These are phyloP conservation scores for Endotricha flammealis DNA, from an alignment of 2,888 invertebrate species.

Conservation along the genomic window DNA sequence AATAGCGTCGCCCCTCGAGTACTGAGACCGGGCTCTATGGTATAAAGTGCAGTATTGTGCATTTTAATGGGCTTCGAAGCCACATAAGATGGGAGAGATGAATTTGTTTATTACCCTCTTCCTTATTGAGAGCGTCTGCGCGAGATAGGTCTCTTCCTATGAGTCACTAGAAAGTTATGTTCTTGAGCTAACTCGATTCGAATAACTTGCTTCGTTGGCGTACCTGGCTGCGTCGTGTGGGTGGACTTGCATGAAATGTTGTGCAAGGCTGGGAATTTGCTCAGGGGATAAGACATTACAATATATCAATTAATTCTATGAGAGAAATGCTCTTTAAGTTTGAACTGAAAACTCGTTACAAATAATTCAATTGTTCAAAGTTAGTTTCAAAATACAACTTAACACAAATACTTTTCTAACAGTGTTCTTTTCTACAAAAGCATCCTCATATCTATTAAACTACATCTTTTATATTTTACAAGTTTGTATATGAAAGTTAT, in stretches of 20 bases:
- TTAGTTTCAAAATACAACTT: too few species aligned
- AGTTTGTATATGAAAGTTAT: slow-evolving; percentile 1
- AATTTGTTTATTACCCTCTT: slow-evolving; percentile 78
- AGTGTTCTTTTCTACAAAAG: slow-evolving; percentile 5
- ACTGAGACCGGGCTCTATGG: slow-evolving; percentile 48
- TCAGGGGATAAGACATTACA: too few species aligned
- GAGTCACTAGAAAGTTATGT: slow-evolving; percentile 77
- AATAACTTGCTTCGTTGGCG: slow-evolving; percentile 47
- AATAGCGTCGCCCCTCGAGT: slow-evolving; percentile 63
- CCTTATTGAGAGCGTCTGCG: slow-evolving; percentile 77
- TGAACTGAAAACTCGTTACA: too few species aligned
- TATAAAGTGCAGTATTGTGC: slow-evolving; percentile 76
- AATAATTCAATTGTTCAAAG: too few species aligned
- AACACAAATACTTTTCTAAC: too few species aligned
- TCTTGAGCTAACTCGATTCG: slow-evolving; percentile 65
- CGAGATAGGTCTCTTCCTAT: slow-evolving; percentile 77
- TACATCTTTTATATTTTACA: slow-evolving; percentile 5
- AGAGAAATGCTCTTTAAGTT: too few species aligned
- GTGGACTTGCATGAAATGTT: slow-evolving; percentile 34
- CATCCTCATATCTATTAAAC: slow-evolving; percentile 3
- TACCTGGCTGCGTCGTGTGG: slow-evolving; percentile 45
- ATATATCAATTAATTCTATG: too few species aligned
- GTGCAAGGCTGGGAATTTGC: slow-evolving; percentile 9
- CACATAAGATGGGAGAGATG: slow-evolving; percentile 75
- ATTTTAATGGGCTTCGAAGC: slow-evolving; percentile 70